A percentile compares a stretch with the other conserved stretches of the same genome.
Conservation (phyloP, 2,888 invertebrate genomes). For the Diadegma fenestrale region DNA sequence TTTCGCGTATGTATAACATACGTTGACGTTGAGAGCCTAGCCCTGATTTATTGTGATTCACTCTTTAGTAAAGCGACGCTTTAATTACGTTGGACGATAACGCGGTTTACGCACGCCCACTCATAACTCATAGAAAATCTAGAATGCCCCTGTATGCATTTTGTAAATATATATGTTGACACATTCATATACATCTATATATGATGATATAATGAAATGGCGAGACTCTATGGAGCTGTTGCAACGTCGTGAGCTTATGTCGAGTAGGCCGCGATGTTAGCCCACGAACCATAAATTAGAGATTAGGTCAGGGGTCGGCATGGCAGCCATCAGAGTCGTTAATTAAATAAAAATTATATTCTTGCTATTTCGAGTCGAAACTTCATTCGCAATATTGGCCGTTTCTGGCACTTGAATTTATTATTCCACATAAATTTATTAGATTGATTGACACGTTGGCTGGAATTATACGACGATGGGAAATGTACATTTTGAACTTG, state of each 20-base stretch:
- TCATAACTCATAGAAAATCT: slow-evolving; percentile 79
- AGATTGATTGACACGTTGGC: too few relatives aligned
- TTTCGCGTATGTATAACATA: slow-evolving; percentile 16
- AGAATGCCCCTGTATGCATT: slow-evolving; percentile 42
- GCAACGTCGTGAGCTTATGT: slow-evolving; percentile 72
- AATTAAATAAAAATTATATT: neutral
- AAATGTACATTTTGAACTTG: neutral
- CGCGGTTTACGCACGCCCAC: slow-evolving; percentile 77
- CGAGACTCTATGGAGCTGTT: slow-evolving; percentile 21
- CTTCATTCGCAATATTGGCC: neutral
- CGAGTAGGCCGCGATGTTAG: slow-evolving; percentile 65
- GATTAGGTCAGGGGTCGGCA: slow-evolving; percentile 74
- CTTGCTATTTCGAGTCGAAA: neutral
- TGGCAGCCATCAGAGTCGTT: slow-evolving; percentile 4
- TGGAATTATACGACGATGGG: neutral
- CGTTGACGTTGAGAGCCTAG: slow-evolving; percentile 49
- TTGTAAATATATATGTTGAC: slow-evolving; percentile 1
- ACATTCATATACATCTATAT: neutral
- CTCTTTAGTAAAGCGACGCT: slow-evolving; percentile 77
- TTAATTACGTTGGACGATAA: slow-evolving; percentile 79
- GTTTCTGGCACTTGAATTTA: neutral
- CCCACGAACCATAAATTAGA: slow-evolving; percentile 74
- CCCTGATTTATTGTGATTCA: slow-evolving; percentile 78
- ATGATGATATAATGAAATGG: neutral
- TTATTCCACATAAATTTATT: neutral